These are phyloP conservation scores for Hemistola chrysoprasaria DNA, from an alignment of 2,888 invertebrate genomes.

Conservation along the genomic window DNA sequence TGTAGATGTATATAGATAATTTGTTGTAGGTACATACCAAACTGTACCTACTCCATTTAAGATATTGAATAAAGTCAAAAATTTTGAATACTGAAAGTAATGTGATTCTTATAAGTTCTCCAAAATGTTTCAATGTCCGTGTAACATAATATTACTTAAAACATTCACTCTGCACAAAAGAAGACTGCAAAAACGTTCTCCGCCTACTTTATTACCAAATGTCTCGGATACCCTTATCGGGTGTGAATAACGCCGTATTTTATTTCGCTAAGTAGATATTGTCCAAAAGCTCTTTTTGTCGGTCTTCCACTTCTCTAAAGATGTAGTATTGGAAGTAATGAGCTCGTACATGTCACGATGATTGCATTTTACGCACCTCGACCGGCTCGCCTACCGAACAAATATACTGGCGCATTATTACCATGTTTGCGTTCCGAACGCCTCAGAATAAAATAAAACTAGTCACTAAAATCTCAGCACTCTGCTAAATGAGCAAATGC, in stretches of 20 bases:
- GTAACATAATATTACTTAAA: neutral
- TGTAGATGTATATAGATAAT: too few relatives aligned
- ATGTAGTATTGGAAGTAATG: slow-evolving; percentile 23
- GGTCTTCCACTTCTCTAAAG: slow-evolving; percentile 10
- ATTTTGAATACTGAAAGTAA: too few relatives aligned
- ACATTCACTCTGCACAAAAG: neutral
- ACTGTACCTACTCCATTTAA: too few relatives aligned
- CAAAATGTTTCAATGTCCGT: neutral
- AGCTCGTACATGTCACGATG: slow-evolving; percentile 41
- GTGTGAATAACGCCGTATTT: slow-evolving; percentile 19
- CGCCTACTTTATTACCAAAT: slow-evolving; percentile 15
- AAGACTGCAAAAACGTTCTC: slow-evolving; percentile 3
- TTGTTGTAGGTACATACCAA: too few relatives aligned
- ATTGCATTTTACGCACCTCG: slow-evolving; percentile 51
- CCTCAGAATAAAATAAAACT: slow-evolving; percentile 26
- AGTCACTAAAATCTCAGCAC: slow-evolving; percentile 3
- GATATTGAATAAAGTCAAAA: too few relatives aligned
- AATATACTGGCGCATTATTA: slow-evolving; percentile 38
- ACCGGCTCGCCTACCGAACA: slow-evolving; percentile 31
- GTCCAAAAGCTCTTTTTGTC: slow-evolving; percentile 18
- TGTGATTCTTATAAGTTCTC: too few relatives aligned
- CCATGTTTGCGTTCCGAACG: slow-evolving; percentile 31
- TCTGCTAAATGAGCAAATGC: neutral
- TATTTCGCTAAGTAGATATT: slow-evolving; percentile 11
- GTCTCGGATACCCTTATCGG: slow-evolving; percentile 14